phyloP scores from a whole-genome alignment of 23 tunicate genomes.

The Halocynthia roretzi region DNA sequence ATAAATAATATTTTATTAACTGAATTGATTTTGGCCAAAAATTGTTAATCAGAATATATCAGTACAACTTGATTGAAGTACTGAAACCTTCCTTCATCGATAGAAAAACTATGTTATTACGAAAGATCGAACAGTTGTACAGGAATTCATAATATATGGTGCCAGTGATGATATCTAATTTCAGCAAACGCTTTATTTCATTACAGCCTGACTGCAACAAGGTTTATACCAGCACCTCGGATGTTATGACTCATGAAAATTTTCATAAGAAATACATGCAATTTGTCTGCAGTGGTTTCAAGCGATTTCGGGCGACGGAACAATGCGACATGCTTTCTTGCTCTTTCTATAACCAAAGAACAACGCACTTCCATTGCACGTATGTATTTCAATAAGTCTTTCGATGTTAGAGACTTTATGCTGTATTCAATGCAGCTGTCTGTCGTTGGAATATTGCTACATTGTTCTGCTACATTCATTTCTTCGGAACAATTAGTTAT shows the following conservation, averaged over 20 bases:
- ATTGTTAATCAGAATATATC: too few relatives aligned
- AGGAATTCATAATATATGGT: background rate
- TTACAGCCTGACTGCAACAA: slow-evolving; percentile 69
- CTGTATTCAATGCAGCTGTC: too few relatives aligned
- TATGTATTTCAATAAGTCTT: slow-evolving; percentile 19
- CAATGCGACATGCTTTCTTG: slow-evolving; percentile 39
- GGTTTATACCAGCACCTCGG: slow-evolving; percentile 87
- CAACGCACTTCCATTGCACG: slow-evolving; percentile 95
- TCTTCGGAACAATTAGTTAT: background rate
- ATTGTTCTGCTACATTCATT: background rate
- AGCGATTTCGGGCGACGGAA: slow-evolving; percentile 69
- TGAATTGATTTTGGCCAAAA: too few relatives aligned
- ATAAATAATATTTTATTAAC: too few relatives aligned
- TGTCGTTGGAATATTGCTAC: background rate
- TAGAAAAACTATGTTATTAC: background rate
- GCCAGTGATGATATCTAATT: background rate
- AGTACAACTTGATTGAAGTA: background rate
- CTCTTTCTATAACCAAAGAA: slow-evolving; percentile 37
- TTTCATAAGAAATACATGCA: slow-evolving; percentile 70
- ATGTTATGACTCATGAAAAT: slow-evolving; percentile 92
- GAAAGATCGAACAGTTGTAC: background rate
- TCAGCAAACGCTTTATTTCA: background rate
- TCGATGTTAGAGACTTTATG: too few relatives aligned
- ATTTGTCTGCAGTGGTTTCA: slow-evolving; percentile 75
- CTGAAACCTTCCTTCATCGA: background rate